Conservation (phyloP, 2,888 invertebrate genomes). For the Mechanitis messenoides region DNA sequence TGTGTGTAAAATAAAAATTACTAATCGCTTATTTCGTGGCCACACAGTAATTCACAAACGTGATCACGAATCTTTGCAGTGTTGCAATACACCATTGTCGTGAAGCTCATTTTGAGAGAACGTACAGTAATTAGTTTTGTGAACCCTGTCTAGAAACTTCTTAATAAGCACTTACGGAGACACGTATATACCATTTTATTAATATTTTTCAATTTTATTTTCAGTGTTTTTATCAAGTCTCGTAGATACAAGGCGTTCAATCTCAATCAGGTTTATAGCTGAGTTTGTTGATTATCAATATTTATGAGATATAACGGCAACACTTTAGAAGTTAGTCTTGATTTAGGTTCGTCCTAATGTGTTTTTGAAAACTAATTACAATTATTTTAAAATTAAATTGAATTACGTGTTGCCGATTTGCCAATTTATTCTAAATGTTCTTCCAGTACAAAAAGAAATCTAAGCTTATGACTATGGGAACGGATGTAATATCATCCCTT, state of each 20-base stretch:
- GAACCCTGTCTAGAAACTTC: constrained; percentile 18
- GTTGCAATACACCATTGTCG: constrained; percentile 54
- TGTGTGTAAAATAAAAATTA: not conserved
- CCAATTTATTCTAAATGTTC: too few relatives aligned
- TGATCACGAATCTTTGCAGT: constrained; percentile 44
- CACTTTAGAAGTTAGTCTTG: too few relatives aligned
- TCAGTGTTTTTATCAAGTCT: not conserved
- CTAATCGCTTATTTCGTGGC: constrained; percentile 31
- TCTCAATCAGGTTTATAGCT: too few relatives aligned
- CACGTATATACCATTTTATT: not conserved
- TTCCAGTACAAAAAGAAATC: too few relatives aligned
- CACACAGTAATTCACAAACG: constrained; percentile 36
- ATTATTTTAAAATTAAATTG: too few relatives aligned
- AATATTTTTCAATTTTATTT: not conserved
- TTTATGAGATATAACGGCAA: too few relatives aligned
- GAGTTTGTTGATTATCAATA: too few relatives aligned
- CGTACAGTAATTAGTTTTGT: constrained; percentile 39
- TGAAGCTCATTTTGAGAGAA: constrained; percentile 45
- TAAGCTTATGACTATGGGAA: too few relatives aligned
- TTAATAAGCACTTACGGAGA: constrained; percentile 6
- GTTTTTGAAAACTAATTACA: too few relatives aligned
- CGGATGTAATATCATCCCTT: too few relatives aligned
- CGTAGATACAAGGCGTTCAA: not conserved
- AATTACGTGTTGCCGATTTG: too few relatives aligned
- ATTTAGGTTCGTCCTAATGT: too few relatives aligned